A percentile compares a stretch with the other conserved stretches of the same genome.
phyloP scores from a whole-genome alignment of 2,113 vertebrate species.

The Charina bottae region DNA sequence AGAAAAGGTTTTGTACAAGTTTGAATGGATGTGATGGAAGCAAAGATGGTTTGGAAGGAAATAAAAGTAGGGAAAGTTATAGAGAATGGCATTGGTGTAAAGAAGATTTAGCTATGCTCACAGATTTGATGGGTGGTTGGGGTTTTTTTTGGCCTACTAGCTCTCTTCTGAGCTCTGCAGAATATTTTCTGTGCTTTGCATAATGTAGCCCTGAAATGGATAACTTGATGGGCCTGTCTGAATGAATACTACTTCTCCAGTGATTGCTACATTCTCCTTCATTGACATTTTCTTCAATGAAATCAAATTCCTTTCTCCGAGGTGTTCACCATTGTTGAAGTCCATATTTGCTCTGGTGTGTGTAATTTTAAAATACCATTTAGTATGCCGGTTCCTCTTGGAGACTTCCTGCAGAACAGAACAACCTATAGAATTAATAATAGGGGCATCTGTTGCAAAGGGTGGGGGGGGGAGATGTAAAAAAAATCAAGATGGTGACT shows the following conservation, averaged over 20 bases:
- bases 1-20: not conserved
- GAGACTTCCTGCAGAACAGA: not conserved
- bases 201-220: not conserved
- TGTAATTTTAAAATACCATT: not conserved
- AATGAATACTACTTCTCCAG: not conserved
- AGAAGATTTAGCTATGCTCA: not conserved
- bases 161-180: not conserved
- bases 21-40: not conserved
- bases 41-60: not conserved
- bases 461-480: no score
- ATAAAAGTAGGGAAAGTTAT: not conserved
- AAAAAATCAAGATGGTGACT: no score
- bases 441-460: not conserved
- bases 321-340: not conserved
- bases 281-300: not conserved
- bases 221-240: not conserved
- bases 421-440: not conserved
- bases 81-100: not conserved
- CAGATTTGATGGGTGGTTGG: not conserved
- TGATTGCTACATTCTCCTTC: not conserved
- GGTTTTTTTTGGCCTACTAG: not conserved
- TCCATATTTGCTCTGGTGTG: not conserved
- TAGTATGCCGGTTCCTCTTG: not conserved
- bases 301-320: not conserved
- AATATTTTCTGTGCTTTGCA: not conserved